Evolutionary conservation across 2,888 invertebrate genomes (phyloP).

Genomic region (Ecliptopera silaceata): DNA sequence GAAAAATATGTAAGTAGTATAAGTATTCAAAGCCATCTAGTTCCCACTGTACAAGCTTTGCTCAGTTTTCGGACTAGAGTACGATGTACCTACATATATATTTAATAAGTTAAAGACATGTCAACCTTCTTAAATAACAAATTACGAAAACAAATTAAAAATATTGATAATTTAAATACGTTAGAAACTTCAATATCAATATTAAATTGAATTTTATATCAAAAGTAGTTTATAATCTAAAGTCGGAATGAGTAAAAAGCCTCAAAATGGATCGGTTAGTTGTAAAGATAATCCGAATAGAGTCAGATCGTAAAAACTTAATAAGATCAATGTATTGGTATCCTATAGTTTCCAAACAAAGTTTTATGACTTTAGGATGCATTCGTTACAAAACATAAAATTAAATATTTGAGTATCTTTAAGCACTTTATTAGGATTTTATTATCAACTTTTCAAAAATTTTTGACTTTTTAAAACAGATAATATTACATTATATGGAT

Average conservation of each 20-base stretch:
- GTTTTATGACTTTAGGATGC: background rate
- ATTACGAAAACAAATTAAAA: too few relatives aligned
- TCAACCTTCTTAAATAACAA: too few relatives aligned
- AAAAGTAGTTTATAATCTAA: conserved; percentile 1
- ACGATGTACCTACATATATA: too few relatives aligned
- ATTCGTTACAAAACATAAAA: background rate
- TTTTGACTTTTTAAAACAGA: too few relatives aligned
- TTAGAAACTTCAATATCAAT: background rate
- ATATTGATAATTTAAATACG: background rate
- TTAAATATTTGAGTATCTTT: background rate
- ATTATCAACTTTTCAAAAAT: too few relatives aligned
- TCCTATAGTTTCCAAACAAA: background rate
- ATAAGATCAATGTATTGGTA: conserved; percentile 10
- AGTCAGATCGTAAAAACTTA: conserved; percentile 11
- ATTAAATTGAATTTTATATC: conserved; percentile 5
- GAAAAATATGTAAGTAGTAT: too few relatives aligned
- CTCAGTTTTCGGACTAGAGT: too few relatives aligned
- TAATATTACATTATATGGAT: too few relatives aligned
- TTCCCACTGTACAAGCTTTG: too few relatives aligned
- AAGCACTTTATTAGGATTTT: background rate
- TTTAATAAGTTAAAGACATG: too few relatives aligned
- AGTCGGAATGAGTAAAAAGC: background rate
- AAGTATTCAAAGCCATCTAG: too few relatives aligned
- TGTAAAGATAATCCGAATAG: conserved; percentile 15
- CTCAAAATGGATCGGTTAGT: conserved; percentile 8